Base-by-base conservation (phyloP, 64 coral and sea anemone species). In the Actinia tenebrosa region DNA sequence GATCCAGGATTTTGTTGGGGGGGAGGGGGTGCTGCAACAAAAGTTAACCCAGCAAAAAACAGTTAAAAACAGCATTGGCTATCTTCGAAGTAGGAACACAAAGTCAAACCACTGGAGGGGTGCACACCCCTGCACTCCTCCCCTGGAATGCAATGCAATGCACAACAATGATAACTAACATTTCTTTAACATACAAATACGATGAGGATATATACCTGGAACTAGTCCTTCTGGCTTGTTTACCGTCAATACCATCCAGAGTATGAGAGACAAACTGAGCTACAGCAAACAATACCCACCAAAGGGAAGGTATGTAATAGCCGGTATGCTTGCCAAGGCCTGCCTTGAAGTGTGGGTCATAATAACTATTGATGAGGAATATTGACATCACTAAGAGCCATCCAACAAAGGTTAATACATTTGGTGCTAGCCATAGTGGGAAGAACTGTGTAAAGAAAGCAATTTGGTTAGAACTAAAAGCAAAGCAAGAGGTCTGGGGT, bases 181-280 rank as follows among this genome's bases (percentile, higher is more conserved):
- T 50, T 50, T 0, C 47, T 50, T 50, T 50, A 4, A 61, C 60
- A 61, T 16, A 61, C 18, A 16, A 61, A 19, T 4, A 15, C 60
- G 18, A 61, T 16, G 16, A 37, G 30, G 1, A 37, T 37, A 17
- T 20, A 5, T 66, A 95, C 97, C 97, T 99, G 84, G 90, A 93
- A 53, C 91, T 93, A 27, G 97, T 99, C 10, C 97, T 89, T 1
- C 97, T 71, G 25, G 97, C 97, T 71, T 99, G 97, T 89, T 99
- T 99, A 15, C 97, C 97, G 93, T 99, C 97, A 91, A 87, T 95
- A 19, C 97, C 97, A 90, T 99, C 97, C 42, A 99, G 87, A 17
- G 97, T 99, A 77, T 99, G 97, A 56, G 97, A 88, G 19, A 25
- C 10, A 90, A 99, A 99, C 44, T 95, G 93, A 26, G 93, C 90